Evolutionary conservation across 2,113 vertebrate species (phyloP).

Genomic region (Protobothrops mucrosquamatus): DNA sequence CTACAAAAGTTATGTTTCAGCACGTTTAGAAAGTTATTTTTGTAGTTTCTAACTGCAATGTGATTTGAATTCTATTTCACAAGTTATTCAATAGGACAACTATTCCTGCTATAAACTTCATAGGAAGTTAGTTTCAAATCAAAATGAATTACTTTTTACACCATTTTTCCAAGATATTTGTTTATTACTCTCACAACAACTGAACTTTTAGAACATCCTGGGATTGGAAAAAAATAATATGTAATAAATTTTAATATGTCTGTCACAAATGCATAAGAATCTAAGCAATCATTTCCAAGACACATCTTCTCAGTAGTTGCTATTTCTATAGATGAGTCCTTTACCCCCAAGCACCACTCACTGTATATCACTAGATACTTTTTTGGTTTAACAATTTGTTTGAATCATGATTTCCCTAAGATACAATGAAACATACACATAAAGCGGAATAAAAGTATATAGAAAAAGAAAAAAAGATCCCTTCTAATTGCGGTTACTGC

Average conservation of each 20-base stretch:
- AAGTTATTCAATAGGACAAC: conserved; percentile 6
- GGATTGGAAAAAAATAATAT: neutral
- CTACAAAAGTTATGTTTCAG: conserved; percentile 19
- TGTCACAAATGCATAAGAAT: neutral
- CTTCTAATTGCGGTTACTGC: neutral
- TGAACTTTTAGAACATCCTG: neutral
- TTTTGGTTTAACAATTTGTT: neutral
- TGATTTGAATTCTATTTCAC: neutral
- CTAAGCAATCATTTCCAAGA: neutral
- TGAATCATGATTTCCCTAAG: neutral
- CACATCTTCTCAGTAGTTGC: neutral
- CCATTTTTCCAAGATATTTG: neutral
- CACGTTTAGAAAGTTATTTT: neutral
- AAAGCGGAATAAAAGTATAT: neutral
- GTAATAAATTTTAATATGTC: neutral
- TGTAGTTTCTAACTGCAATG: neutral
- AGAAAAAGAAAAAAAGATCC: neutral
- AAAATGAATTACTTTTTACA: neutral
- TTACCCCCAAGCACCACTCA: neutral
- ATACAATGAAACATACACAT: neutral
- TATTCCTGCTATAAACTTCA: neutral
- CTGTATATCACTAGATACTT: neutral
- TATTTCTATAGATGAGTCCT: neutral
- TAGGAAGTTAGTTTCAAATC: neutral
- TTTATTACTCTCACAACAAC: neutral